Conservation (phyloP, 2,888 invertebrate genomes). For the Cerastis rubricosa region DNA sequence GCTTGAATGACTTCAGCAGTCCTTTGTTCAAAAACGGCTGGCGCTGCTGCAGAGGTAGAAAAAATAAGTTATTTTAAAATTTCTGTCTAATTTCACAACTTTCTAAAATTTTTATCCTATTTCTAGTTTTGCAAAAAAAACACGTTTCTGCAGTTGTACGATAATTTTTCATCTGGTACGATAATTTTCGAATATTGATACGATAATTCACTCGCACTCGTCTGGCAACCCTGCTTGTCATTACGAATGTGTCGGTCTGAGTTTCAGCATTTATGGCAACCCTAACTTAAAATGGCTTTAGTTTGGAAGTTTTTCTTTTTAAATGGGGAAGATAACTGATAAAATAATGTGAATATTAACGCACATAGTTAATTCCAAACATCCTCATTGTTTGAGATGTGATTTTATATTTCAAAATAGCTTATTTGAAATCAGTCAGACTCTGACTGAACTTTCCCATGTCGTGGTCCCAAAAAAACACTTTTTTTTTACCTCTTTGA, state of each 20-base stretch:
- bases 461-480: constrained; percentile 27
- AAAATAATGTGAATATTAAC: neutral
- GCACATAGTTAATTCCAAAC: neutral
- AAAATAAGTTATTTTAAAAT: too few species aligned
- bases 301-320: neutral
- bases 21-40: too few species aligned
- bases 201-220: too few species aligned
- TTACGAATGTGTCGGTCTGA: neutral
- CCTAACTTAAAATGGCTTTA: neutral
- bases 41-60: too few species aligned
- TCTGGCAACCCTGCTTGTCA: too few species aligned
- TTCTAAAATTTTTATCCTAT: too few species aligned
- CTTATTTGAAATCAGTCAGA: neutral
- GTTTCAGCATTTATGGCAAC: neutral
- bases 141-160: too few species aligned
- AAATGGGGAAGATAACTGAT: neutral
- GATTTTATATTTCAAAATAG: neutral
- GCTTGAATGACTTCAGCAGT: too few species aligned
- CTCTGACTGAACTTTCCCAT: neutral
- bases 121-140: too few species aligned
- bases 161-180: too few species aligned
- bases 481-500: neutral
- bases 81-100: too few species aligned
- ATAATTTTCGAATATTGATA: too few species aligned
- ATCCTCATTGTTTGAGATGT: neutral